Evolutionary conservation across 2,797 vertebrate species (phyloP), one percentile per base, ranked within the genome.

Genomic region (Hapalemur alaotrensis): DNA sequence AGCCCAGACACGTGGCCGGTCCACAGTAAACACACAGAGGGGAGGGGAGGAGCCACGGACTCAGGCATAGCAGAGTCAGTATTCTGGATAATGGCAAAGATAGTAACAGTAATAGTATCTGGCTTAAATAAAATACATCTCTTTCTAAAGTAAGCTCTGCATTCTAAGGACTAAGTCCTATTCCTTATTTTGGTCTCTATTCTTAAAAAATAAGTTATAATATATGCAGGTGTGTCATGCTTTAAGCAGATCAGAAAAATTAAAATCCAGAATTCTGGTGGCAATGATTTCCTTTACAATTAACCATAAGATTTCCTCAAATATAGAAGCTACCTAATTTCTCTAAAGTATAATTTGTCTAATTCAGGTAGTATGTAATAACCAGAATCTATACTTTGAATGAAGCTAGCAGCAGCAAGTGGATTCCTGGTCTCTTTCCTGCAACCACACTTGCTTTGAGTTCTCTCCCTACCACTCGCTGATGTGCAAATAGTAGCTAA

Each of bases 201-300:
- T 87, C 28, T 91, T 54, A 80, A 84, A 69, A 91, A 63, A 38
- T 10, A 11, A 86, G 25, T 89, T 70, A 75, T 20, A 79, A 75
- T 10, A 14, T 59, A 73, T n/a, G 93, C 18, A 65, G 46, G 61
- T 65, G 4, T 92, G 52, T 20, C 70, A 35, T 54, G 65, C 69
- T 85, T 86, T 92, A 95, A 75, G 41, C 52, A 94, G 38, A 92
- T 59, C 57, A 73, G 41, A 54, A 65, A 75, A 38, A 93, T 48
- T 67, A 92, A 89, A 93, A 92, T 65, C 43, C 75, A 93, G 83
- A 95, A 69, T 61, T 93, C 38, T 46, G 50, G 41, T 41, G 30
- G 61, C 69, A 81, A 75, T 48, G 32, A 46, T 72, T 93, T 80
- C 63, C 50, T 93, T 85, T 70, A 75, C 5, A 79, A 75, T n/a